Percentiles rank a stretch among this genome's conserved stretches.
Conservation (phyloP, 2,113 vertebrate species). For the Menura novaehollandiae region DNA sequence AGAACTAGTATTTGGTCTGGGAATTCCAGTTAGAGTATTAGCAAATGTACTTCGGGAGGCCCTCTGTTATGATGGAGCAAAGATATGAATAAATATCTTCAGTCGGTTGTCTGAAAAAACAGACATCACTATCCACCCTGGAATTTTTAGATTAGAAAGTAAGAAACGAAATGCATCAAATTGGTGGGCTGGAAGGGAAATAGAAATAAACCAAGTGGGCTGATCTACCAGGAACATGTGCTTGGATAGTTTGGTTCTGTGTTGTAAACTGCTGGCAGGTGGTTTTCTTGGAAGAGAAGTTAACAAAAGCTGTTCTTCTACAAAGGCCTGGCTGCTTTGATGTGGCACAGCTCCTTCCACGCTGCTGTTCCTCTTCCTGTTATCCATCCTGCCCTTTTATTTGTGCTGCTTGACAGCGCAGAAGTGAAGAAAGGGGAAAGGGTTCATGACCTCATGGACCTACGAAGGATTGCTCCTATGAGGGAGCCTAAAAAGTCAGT, state of each 20-base stretch:
- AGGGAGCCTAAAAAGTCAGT: not conserved
- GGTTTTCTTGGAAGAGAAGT: constrained; percentile 34
- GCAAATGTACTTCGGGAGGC: not conserved
- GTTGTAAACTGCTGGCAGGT: constrained; percentile 20
- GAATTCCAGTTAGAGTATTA: not conserved
- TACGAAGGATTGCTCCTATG: not conserved
- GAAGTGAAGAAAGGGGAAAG: not conserved
- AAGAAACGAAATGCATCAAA: not conserved
- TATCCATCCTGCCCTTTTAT: not conserved
- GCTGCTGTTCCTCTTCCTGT: not conserved
- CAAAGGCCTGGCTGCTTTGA: constrained; percentile 8
- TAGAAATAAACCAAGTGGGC: constrained; percentile 15
- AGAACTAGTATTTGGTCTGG: not conserved
- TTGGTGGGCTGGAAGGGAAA: not conserved
- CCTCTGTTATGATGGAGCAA: not conserved
- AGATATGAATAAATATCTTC: not conserved
- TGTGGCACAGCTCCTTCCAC: constrained; percentile 1
- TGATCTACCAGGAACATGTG: not conserved
- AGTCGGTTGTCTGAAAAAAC: not conserved
- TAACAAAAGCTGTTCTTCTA: constrained; percentile 9
- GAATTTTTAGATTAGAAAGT: not conserved
- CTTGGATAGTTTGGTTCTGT: not conserved
- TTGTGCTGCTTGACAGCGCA: not conserved
- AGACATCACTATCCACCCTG: not conserved
- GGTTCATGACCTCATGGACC: not conserved